Conservation (phyloP, 2,113 vertebrate species). For the Nerophis lumbriciformis region DNA sequence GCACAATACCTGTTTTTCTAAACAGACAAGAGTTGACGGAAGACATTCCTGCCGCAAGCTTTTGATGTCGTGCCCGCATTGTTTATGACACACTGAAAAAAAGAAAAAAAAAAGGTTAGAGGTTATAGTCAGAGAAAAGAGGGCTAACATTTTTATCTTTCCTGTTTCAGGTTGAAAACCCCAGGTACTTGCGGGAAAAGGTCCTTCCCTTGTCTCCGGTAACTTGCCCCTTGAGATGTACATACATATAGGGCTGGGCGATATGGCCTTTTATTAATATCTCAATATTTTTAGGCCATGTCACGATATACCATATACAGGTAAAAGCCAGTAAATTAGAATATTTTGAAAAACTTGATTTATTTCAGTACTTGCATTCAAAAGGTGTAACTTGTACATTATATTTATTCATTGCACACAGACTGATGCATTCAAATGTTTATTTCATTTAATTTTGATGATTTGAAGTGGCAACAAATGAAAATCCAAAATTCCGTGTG, state of each 20-base stretch:
- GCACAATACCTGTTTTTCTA: conserved; percentile 59
- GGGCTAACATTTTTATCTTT: conserved; percentile 36
- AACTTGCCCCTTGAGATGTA: conserved; percentile 54
- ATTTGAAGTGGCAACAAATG: no score
- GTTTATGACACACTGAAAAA: conserved; percentile 54
- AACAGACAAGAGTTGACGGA: conserved; percentile 59
- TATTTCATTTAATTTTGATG: no score
- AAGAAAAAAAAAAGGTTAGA: conserved; percentile 7
- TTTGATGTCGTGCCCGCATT: conserved; percentile 59
- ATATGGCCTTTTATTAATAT: no score
- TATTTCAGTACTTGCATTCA: no score
- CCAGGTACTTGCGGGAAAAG: conserved; percentile 85
- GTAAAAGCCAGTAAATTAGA: no score
- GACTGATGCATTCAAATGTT: no score
- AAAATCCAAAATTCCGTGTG: no score
- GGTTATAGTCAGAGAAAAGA: conserved; percentile 34
- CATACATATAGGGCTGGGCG: background rate
- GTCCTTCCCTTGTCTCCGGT: conserved; percentile 79
- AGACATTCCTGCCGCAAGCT: conserved; percentile 39
- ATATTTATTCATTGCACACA: no score
- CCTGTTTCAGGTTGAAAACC: conserved; percentile 87
- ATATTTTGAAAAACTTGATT: no score
- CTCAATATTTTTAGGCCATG: no score
- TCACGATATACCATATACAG: no score
- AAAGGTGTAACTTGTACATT: no score